Evolutionary conservation across 2,797 vertebrate species (phyloP), one percentile per base, ranked within the genome.

Genomic region (Oophaga sylvatica): DNA sequence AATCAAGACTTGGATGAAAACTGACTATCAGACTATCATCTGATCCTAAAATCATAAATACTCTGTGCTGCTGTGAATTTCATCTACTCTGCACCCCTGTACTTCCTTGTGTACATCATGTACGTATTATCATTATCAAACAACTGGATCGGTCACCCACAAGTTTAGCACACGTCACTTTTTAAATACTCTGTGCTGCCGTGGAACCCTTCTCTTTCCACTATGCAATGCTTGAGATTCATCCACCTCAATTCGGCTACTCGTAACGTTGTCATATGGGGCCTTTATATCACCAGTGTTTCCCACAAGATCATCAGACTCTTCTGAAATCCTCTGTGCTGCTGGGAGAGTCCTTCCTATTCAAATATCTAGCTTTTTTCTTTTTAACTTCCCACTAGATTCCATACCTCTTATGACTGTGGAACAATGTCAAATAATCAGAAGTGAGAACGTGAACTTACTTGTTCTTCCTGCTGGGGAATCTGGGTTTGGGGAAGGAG

Each of bases 391-490:
- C n/a, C 31, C 67, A 68, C 68, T 71, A 22, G 17, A 63, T 29
- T 29, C 68, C 70, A 22, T 67, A 15, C 12, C 16, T 15, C 16
- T 59, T 17, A 16, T 59, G 12, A 59, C 57, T 17, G 12, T 59
- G 16, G 57, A 71, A 22, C 29, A n/a, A 35, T 19, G 2, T n/a
- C 6, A 78, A 17, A 2, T 16, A 13, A 26, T 15, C 1, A 26
- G 12, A 78, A 26, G 5, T 31, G 19, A 45, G 20, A 22, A 22
- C 16, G 13, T 8, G 22, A 26, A 93, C 95, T 94, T 92, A 98
- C 97, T 85, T 90, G 93, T 91, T 92, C 93, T 88, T 93, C 87
- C 87, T 90, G 90, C 88, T 90, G 90, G 84, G 85, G 83, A 90
- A 84, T 1, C 22, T 91, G 80, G 80, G 91, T 26, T 65, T 85